A percentile compares a stretch with the other conserved stretches of the same genome.
Evolutionary conservation across 2,113 vertebrate genomes (phyloP).

Genomic region (Ursus arctos): DNA sequence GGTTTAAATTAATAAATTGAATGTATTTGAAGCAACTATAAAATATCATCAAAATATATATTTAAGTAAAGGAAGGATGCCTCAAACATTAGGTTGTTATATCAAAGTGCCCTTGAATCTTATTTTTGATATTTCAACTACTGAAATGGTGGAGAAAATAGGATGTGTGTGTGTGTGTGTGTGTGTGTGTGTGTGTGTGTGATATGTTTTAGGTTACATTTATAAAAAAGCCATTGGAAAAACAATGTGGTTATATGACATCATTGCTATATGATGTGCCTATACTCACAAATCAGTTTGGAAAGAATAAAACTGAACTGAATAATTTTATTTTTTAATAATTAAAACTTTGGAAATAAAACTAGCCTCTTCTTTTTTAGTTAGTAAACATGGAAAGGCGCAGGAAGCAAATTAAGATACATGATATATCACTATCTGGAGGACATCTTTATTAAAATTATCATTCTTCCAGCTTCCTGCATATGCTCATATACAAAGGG

Average conservation of each 20-base stretch:
- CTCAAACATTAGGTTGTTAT: conserved; percentile 40
- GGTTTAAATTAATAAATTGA: background rate
- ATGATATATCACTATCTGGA: background rate
- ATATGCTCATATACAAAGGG: background rate
- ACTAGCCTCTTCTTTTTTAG: background rate
- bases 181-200: background rate
- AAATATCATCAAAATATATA: conserved; percentile 10
- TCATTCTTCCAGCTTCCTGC: background rate
- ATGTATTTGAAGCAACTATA: conserved; percentile 43
- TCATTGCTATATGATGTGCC: background rate
- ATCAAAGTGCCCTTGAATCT: conserved; percentile 39
- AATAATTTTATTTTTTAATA: background rate
- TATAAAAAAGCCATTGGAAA: conserved; percentile 65
- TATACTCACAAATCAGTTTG: background rate
- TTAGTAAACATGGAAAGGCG: background rate
- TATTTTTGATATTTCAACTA: conserved; percentile 57
- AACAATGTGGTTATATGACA: conserved; percentile 5
- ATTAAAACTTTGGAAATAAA: background rate
- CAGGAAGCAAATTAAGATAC: background rate
- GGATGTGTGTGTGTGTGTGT: background rate
- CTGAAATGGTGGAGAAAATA: conserved; percentile 47
- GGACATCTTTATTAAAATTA: background rate
- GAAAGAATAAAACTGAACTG: background rate
- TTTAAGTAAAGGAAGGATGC: conserved; percentile 26
- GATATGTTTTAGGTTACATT: conserved; percentile 32